Conservation (phyloP, 2,888 invertebrate species). For the Drosophila putrida region DNA sequence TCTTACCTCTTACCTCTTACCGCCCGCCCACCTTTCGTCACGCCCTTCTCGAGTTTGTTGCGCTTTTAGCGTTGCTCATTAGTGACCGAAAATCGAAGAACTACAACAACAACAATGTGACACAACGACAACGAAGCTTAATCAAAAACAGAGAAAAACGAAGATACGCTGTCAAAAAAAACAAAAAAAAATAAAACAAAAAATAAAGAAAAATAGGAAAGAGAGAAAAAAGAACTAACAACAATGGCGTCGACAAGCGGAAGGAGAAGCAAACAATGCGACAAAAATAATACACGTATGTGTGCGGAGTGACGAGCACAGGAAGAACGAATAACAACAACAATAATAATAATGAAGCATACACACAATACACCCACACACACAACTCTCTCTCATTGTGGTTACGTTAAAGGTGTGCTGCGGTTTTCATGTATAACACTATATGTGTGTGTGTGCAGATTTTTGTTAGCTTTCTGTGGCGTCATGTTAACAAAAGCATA, state of each 20-base stretch:
- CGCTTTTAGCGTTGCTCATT: slow-evolving; percentile 74
- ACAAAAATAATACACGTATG: slow-evolving; percentile 69
- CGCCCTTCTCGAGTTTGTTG: slow-evolving; percentile 73
- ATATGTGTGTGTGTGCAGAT: slow-evolving; percentile 31
- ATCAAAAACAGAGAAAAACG: slow-evolving; percentile 64
- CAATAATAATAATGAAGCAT: slow-evolving; percentile 53
- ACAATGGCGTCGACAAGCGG: slow-evolving; percentile 70
- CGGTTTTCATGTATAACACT: slow-evolving; percentile 30
- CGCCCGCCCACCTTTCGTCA: slow-evolving; percentile 51
- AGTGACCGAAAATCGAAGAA: slow-evolving; percentile 75
- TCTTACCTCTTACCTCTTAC: no score
- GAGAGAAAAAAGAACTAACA: slow-evolving; percentile 48
- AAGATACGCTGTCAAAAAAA: slow-evolving; percentile 55
- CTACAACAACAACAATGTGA: slow-evolving; percentile 49
- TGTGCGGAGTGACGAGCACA: slow-evolving; percentile 37
- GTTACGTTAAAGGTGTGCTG: slow-evolving; percentile 62
- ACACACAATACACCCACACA: slow-evolving; percentile 40
- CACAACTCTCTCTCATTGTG: slow-evolving; percentile 29
- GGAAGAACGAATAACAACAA: slow-evolving; percentile 58
- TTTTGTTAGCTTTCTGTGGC: slow-evolving; percentile 71
- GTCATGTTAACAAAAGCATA: slow-evolving; percentile 75
- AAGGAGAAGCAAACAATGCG: slow-evolving; percentile 73
- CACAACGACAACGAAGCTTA: slow-evolving; percentile 52
- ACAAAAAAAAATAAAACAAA: slow-evolving; percentile 39
- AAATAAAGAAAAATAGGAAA: slow-evolving; percentile 28